Evolutionary conservation across 37 sponge, comb jelly and placozoan species (phyloP), one percentile per base, ranked within the genome.

Genomic region (Oscarella lobularis): DNA sequence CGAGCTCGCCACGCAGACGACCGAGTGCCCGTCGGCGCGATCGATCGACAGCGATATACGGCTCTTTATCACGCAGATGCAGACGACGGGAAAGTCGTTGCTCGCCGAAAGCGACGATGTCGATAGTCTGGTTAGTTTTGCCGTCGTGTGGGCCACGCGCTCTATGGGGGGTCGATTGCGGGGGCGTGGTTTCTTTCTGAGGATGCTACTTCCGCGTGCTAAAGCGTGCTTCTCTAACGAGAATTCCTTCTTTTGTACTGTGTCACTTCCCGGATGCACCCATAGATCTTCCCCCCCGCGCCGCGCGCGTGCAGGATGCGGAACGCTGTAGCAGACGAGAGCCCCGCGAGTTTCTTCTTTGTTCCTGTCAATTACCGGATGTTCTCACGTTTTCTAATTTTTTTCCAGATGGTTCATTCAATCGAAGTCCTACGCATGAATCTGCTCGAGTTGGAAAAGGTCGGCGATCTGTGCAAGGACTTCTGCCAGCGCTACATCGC

Each of bases 401-500:
- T 20, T 70, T 14, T 70, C 14, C 37, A 70, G 73, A 70, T 70
- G 20, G 37, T 70, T 20, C 14, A 70, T 14, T 20, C 73, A 35
- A 20, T 70, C 31, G 35, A 70, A 20, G 73, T 70, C 20, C 37
- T 70, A 20, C 73, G 73, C 14, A 70, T 70, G 31, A 20, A 70
- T 31, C 73, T 70, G 14, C 73, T 70, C 37, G 73, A 70, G 73
- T 20, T 70, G 14, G 73, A 70, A 20, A 70, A 70, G 37, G 73
- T 70, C 37, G 37, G 37, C 37, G 73, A 70, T 35, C 27, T 70
- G 37, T 70, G 73, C 27, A 70, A 70, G 37, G 73, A 70, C 27
- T 70, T 70, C 73, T 70, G 73, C 37, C 73, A 70, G 37, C 9
- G 73, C 14, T 70, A 70, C 73, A 70, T 70, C 37, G 73, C 35